Conservation (phyloP, 2,888 invertebrate species). For the Drosophila neoperkinsi region DNA sequence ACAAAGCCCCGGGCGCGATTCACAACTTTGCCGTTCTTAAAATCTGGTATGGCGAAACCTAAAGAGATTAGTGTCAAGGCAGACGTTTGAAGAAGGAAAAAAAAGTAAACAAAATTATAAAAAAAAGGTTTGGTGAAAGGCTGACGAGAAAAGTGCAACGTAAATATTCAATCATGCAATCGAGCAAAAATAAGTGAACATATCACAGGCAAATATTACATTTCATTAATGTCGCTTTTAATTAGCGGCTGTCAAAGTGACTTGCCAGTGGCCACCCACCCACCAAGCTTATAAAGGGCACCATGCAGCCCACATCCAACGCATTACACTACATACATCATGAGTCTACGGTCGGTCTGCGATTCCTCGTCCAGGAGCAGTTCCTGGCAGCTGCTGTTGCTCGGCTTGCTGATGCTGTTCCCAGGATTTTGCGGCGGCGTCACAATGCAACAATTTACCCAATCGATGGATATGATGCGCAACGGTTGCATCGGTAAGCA, state of each 20-base stretch:
- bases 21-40: slow-evolving; percentile 87
- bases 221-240: slow-evolving; percentile 45
- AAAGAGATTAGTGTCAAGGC: slow-evolving; percentile 51
- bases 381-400: slow-evolving; percentile 35
- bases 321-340: slow-evolving; percentile 34
- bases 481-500: slow-evolving; percentile 82
- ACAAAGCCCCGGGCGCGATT: slow-evolving; percentile 87
- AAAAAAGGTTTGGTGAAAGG: slow-evolving; percentile 53
- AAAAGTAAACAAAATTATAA: slow-evolving; percentile 23
- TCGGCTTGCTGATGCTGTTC: slow-evolving; percentile 39
- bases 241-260: slow-evolving; percentile 28
- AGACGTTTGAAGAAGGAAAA: slow-evolving; percentile 13
- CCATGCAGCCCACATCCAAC: neutral
- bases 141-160: slow-evolving; percentile 53
- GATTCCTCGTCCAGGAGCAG: neutral
- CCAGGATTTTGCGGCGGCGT: slow-evolving; percentile 30
- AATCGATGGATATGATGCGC: slow-evolving; percentile 83
- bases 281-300: slow-evolving; percentile 45
- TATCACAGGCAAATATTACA: slow-evolving; percentile 16
- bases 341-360: slow-evolving; percentile 9
- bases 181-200: slow-evolving; percentile 20
- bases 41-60: slow-evolving; percentile 85
- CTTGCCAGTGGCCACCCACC: slow-evolving; percentile 21
- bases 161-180: slow-evolving; percentile 57
- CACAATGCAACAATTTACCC: slow-evolving; percentile 82